Evolutionary conservation across 2,797 vertebrate species (phyloP).

Genomic region (Enoplosus armatus): DNA sequence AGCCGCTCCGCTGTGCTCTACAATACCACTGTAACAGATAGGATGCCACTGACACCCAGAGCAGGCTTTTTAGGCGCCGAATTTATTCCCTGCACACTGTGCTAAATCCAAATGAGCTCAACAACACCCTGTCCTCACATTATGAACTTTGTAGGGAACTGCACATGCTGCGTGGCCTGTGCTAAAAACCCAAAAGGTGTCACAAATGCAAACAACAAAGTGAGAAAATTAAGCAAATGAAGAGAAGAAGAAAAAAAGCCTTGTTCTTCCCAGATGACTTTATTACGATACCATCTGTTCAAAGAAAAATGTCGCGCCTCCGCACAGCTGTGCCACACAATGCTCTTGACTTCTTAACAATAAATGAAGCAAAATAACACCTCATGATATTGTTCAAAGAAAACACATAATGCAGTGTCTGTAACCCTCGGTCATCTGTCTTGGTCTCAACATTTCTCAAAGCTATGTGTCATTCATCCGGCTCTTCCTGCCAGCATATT

Average conservation of each 20-base stretch:
- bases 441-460: slow-evolving; percentile 47
- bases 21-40: slow-evolving; percentile 79
- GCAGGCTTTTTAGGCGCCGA: slow-evolving; percentile 44
- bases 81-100: slow-evolving; percentile 38
- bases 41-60: slow-evolving; percentile 62
- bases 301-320: slow-evolving; percentile 60
- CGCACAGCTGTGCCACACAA: slow-evolving; percentile 57
- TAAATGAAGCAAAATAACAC: slow-evolving; percentile 60
- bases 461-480: slow-evolving; percentile 64
- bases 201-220: slow-evolving; percentile 42
- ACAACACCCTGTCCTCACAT: slow-evolving; percentile 14
- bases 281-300: slow-evolving; percentile 63
- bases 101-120: slow-evolving; percentile 64
- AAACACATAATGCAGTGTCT: slow-evolving; percentile 59
- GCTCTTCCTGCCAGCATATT: slow-evolving; percentile 62
- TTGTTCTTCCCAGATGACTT: slow-evolving; percentile 53
- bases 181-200: slow-evolving; percentile 27
- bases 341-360: slow-evolving; percentile 56
- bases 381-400: slow-evolving; percentile 35
- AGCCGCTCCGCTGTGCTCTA: slow-evolving; percentile 71
- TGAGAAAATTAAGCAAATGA: slow-evolving; percentile 53
- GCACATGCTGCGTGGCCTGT: slow-evolving; percentile 5
- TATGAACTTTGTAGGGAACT: slow-evolving; percentile 30
- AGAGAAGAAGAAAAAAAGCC: slow-evolving; percentile 44
- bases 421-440: slow-evolving; percentile 60